Base-by-base conservation (phyloP, 2,888 invertebrate species). In the Heliconius hortense region DNA sequence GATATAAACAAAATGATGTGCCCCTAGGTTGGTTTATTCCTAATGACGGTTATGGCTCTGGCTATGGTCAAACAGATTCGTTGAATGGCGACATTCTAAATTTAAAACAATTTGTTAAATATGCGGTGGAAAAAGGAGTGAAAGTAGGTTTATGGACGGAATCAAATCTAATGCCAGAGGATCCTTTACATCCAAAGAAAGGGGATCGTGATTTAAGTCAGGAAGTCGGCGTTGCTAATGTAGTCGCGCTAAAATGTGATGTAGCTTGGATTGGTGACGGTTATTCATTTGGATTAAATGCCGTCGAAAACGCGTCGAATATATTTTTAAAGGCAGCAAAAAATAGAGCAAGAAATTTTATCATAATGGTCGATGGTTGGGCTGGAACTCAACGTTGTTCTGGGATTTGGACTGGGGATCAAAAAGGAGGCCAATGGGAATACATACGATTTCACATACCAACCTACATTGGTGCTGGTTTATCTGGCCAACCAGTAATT, bases 371-470 rank as follows among this genome's bases (percentile, higher is more conserved):
- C 1, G 91, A 93, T 73, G 93, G 93, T 7, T 94, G 93, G 93
- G 93, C 92, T 43, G 93, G 92, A 0, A 92, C 92, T 13, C 93
- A 94, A 78, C 87, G 93, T 79, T 86, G 90, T 79, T 85, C 93
- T 2, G 91, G 89, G 0, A 87, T 93, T 79, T 94, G 93, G 93
- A 92, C 86, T 77, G 93, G 93, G 24, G 93, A 94, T 76, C 93
- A 93, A 84, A 82, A 79, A 26, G 93, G 93, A n/a, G 93, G 93
- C 11, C 80, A 89, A 60, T 94, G 93, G 93, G 93, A 93, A 82
- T 93, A 93, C 78, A 93, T 94, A 79, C 85, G 93, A 43, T 94
- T 93, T 78, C 93, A 93, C 80, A 92, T 94, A 74, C 93, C 93
- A 5, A 92, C 93, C 1, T 93, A 91, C 72, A 89, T 93, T 59